Percentiles rank a stretch among this genome's conserved stretches.
phyloP scores from a whole-genome alignment of 2,888 invertebrate genomes.

The Auanema sp. region DNA sequence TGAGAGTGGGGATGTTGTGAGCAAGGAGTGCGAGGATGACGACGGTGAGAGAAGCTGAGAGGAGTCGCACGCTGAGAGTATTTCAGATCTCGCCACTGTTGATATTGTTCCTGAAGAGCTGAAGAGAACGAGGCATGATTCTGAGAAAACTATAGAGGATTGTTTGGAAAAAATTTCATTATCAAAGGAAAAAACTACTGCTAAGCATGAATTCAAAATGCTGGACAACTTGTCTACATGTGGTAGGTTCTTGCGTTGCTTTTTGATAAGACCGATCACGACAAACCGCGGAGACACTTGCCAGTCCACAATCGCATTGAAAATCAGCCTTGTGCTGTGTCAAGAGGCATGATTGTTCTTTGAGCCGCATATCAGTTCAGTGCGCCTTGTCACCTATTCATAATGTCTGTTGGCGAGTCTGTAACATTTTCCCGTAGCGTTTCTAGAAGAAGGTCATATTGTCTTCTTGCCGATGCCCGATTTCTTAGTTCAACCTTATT shows the following conservation, averaged over 20 bases:
- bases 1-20: slow-evolving; percentile 19
- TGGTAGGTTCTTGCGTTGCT: slow-evolving; percentile 7
- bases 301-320: too few species aligned
- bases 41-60: not conserved
- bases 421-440: not conserved
- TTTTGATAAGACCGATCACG: not conserved
- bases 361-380: too few species aligned
- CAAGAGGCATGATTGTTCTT: too few species aligned
- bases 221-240: slow-evolving; percentile 15
- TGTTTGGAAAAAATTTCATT: slow-evolving; percentile 24
- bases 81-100: not conserved
- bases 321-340: too few species aligned
- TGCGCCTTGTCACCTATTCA: too few species aligned
- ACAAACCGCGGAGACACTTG: too few species aligned
- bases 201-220: slow-evolving; percentile 15
- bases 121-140: slow-evolving; percentile 2
- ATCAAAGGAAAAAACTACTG: slow-evolving; percentile 15
- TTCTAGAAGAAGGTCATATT: not conserved
- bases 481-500: too few species aligned
- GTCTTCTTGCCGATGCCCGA: not conserved
- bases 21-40: slow-evolving; percentile 12
- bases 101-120: not conserved
- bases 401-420: too few species aligned
- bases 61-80: not conserved
- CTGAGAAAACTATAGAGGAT: slow-evolving; percentile 7